These are phyloP conservation scores for Halotydeus destructor DNA, from an alignment of 1,140 invertebrate genomes.

Conservation along the genomic window DNA sequence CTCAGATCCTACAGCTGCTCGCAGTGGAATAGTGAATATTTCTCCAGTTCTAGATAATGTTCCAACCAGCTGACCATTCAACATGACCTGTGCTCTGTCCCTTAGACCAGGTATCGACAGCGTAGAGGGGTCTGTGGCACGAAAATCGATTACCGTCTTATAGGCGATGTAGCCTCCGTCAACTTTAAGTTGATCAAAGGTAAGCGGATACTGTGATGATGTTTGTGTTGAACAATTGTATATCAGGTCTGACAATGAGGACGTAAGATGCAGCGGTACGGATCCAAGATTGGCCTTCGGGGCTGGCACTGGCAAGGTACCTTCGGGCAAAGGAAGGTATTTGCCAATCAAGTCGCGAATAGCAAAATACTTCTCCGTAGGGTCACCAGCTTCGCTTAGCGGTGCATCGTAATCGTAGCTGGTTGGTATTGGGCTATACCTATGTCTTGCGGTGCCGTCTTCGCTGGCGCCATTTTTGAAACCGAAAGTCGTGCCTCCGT, in stretches of 20 bases:
- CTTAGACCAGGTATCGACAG: conserved; percentile 34
- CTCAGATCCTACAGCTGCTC: conserved; percentile 27
- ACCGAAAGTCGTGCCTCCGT: conserved; percentile 15
- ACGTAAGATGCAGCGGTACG: no score
- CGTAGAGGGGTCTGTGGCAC: conserved; percentile 29
- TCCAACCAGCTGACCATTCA: no score
- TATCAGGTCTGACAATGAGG: no score
- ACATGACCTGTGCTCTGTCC: conserved; percentile 49
- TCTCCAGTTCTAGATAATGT: conserved; percentile 35
- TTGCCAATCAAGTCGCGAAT: conserved; percentile 25
- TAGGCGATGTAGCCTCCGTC: conserved; percentile 46
- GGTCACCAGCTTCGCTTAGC: conserved; percentile 28
- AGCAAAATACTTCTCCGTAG: conserved; percentile 26
- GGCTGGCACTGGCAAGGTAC: no score
- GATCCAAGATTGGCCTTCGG: no score
- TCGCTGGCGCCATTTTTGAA: conserved; percentile 12
- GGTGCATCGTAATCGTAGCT: conserved; percentile 32
- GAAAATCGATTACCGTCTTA: conserved; percentile 32
- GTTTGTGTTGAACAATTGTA: no score
- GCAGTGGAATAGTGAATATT: conserved; percentile 31
- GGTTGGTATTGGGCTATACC: conserved; percentile 21
- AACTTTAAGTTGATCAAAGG: conserved; percentile 8
- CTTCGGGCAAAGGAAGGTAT: no score
- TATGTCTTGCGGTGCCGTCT: conserved; percentile 2
- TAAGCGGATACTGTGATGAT: conserved; percentile 2